Conservation (phyloP, 2,797 vertebrate genomes). For the Acipenser oxyrinchus region DNA sequence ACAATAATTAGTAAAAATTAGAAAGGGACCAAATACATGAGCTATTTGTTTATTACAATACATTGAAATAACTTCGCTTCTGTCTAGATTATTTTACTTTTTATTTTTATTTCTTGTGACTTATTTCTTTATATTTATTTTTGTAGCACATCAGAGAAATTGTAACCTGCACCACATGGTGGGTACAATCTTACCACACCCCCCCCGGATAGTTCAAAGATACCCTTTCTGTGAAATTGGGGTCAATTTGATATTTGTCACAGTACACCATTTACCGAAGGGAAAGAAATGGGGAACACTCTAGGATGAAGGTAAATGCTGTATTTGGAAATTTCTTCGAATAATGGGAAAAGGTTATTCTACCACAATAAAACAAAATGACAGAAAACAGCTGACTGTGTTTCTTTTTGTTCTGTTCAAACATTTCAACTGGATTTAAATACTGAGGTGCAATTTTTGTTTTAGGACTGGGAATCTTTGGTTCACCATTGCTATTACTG, state of each 20-base stretch:
- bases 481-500: slow-evolving; percentile 17
- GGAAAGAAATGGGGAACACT: slow-evolving; percentile 14
- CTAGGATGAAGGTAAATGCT: slow-evolving; percentile 25
- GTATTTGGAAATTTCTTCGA: slow-evolving; percentile 33
- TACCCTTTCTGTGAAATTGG: slow-evolving; percentile 10
- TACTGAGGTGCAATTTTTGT: slow-evolving; percentile 21
- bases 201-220: slow-evolving; percentile 24
- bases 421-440: slow-evolving; percentile 26
- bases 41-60: too few relatives aligned
- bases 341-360: slow-evolving; percentile 22
- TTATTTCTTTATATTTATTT: slow-evolving; percentile 19
- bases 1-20: too few relatives aligned
- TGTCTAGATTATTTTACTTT: too few relatives aligned
- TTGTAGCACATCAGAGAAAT: slow-evolving; percentile 26
- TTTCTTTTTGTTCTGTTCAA: slow-evolving; percentile 13
- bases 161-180: slow-evolving; percentile 8
- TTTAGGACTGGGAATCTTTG: slow-evolving; percentile 17
- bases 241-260: slow-evolving; percentile 15
- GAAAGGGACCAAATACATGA: too few relatives aligned
- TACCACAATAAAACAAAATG: slow-evolving; percentile 5
- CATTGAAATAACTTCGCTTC: too few relatives aligned
- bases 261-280: slow-evolving; percentile 2
- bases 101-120: too few relatives aligned
- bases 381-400: background rate
- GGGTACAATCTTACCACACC: slow-evolving; percentile 27